Evolutionary conservation across 2,113 vertebrate species (phyloP).

Genomic region (Oncorhynchus kisutch): DNA sequence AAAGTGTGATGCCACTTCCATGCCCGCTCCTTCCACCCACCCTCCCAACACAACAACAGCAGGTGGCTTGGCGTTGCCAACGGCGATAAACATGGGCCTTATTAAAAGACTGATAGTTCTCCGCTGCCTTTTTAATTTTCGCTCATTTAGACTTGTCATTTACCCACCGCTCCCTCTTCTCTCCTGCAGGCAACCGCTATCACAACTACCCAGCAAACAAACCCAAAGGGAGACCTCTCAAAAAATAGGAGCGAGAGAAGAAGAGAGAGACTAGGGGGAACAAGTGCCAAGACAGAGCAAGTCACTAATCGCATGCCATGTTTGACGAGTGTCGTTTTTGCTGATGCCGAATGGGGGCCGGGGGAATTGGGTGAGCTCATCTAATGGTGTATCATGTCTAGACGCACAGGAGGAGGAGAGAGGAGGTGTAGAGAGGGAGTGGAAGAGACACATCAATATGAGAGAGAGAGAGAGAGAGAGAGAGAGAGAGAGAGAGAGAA

Average conservation of each 20-base stretch:
- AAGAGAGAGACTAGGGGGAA: conserved; percentile 1
- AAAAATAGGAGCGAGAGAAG: conserved; percentile 17
- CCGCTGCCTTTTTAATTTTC: conserved; percentile 65
- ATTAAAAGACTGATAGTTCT: conserved; percentile 69
- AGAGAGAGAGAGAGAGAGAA: background rate
- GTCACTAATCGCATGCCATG: conserved; percentile 26
- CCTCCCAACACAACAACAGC: conserved; percentile 51
- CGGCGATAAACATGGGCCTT: conserved; percentile 60
- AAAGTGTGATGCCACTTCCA: conserved; percentile 26
- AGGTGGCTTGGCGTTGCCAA: conserved; percentile 42
- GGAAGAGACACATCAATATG: too few species aligned
- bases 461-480: background rate
- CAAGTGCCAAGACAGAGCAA: conserved; percentile 19
- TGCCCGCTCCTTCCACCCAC: conserved; percentile 1
- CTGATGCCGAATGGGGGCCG: conserved; percentile 21
- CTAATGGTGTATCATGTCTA: conserved; percentile 13
- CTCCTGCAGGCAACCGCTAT: conserved; percentile 10
- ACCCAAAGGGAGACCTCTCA: background rate
- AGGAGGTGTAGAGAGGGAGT: too few species aligned
- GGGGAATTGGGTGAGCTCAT: conserved; percentile 36
- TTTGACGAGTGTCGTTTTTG: conserved; percentile 36
- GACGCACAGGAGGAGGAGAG: background rate
- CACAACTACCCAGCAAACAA: background rate
- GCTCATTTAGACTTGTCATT: conserved; percentile 49
- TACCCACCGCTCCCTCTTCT: conserved; percentile 8